phyloP scores from a whole-genome alignment of 2,113 vertebrate species.

The mouse (Mus musculus) region DNA sequence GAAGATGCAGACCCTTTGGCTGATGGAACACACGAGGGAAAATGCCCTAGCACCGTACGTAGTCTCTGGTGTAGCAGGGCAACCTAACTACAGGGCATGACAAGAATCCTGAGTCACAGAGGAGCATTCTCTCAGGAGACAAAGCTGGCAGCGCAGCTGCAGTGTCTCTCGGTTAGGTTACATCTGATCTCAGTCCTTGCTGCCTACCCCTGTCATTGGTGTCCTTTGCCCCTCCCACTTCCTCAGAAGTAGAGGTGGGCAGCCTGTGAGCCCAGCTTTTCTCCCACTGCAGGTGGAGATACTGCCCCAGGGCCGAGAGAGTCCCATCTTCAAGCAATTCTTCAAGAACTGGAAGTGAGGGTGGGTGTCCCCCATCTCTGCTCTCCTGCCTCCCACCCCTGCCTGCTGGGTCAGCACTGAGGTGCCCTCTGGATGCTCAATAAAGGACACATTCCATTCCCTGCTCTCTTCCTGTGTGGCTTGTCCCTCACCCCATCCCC shows the following conservation, averaged over 20 bases:
- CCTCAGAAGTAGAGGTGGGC: neutral
- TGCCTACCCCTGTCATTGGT: neutral
- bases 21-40: neutral
- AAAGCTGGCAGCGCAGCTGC: neutral
- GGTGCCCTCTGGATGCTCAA: neutral
- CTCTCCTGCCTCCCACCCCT: too few relatives aligned
- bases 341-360: conserved; percentile 92
- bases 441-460: conserved; percentile 61
- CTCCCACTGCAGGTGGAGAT: conserved; percentile 91
- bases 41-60: neutral
- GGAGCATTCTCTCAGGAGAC: neutral
- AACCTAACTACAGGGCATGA: neutral
- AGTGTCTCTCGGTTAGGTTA: neutral
- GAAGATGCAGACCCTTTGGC: neutral
- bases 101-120: neutral
- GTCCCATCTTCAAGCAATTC: conserved; percentile 96
- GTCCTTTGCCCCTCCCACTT: neutral
- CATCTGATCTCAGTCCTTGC: too few relatives aligned
- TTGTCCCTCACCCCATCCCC: neutral
- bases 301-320: conserved; percentile 93
- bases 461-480: too few relatives aligned
- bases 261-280: neutral
- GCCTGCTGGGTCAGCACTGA: neutral
- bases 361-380: conserved; percentile 63
- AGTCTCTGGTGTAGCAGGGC: neutral